Conservation (phyloP, 1,140 invertebrate genomes). For the Paracyclopina nana region DNA sequence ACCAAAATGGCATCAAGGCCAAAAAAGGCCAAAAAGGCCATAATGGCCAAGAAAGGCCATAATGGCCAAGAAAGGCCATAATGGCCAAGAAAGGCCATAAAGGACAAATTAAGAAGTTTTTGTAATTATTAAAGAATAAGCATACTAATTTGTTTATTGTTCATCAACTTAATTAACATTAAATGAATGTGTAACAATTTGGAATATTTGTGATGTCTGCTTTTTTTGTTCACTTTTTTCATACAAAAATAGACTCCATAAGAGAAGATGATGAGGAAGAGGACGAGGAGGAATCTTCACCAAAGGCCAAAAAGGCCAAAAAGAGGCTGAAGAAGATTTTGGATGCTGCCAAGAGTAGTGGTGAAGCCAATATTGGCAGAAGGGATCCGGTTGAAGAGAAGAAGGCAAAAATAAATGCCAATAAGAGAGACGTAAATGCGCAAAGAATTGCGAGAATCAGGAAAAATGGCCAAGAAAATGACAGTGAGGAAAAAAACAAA, state of each 20-base stretch:
- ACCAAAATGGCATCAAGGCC: no score
- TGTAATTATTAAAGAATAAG: no score
- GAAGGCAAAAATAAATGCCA: no score
- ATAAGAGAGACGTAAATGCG: background rate
- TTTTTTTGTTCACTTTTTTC: background rate
- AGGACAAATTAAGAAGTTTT: no score
- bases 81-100: no score
- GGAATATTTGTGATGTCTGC: background rate
- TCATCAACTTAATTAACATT: background rate
- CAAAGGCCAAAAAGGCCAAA: background rate
- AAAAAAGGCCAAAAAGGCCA: no score
- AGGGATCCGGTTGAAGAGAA: no score
- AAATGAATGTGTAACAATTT: background rate
- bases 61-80: no score
- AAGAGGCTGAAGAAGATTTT: background rate
- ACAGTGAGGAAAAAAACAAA: background rate
- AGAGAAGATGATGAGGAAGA: background rate
- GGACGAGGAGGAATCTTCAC: background rate
- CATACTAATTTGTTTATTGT: background rate
- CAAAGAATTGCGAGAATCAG: background rate
- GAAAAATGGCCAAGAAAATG: background rate
- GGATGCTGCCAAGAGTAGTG: no score
- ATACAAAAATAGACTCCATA: background rate
- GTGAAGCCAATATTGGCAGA: no score
- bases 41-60: no score